These are phyloP conservation scores for Stegostoma tigrinum DNA, from an alignment of 2,113 vertebrate genomes.

Conservation along the genomic window DNA sequence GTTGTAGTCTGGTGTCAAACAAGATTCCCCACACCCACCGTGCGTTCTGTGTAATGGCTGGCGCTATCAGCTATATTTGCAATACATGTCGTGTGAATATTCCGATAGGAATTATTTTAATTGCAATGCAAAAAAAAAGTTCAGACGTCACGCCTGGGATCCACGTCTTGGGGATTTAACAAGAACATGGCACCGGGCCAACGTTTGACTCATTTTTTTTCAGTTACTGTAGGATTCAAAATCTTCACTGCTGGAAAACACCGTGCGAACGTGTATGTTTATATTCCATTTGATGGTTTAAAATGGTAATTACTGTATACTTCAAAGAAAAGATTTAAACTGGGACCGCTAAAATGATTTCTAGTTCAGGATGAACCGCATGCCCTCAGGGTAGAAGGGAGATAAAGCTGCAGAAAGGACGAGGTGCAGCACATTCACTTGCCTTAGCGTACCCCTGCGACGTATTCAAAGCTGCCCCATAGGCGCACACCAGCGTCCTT, in stretches of 20 bases:
- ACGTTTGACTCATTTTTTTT: background rate
- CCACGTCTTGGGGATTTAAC: conserved; percentile 19
- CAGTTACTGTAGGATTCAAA: background rate
- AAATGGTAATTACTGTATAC: background rate
- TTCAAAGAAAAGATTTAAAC: background rate
- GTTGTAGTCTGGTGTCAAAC: background rate
- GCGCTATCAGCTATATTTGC: conserved; percentile 18
- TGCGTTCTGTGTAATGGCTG: background rate
- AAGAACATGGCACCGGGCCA: background rate
- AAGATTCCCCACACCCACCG: background rate
- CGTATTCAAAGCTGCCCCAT: background rate
- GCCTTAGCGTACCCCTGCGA: background rate
- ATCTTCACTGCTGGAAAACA: background rate
- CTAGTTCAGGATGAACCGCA: background rate
- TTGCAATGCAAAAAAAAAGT: conserved; percentile 9
- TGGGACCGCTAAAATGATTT: background rate
- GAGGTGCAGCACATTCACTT: background rate
- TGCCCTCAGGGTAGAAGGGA: background rate
- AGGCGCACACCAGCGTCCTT: background rate
- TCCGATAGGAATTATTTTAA: conserved; percentile 36
- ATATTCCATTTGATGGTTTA: background rate
- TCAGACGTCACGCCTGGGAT: conserved; percentile 20
- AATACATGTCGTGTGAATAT: conserved; percentile 14
- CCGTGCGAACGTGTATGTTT: background rate
- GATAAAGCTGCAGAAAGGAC: background rate